Conservation (phyloP, 1,140 invertebrate genomes). For the Eriocheir sinensis region DNA sequence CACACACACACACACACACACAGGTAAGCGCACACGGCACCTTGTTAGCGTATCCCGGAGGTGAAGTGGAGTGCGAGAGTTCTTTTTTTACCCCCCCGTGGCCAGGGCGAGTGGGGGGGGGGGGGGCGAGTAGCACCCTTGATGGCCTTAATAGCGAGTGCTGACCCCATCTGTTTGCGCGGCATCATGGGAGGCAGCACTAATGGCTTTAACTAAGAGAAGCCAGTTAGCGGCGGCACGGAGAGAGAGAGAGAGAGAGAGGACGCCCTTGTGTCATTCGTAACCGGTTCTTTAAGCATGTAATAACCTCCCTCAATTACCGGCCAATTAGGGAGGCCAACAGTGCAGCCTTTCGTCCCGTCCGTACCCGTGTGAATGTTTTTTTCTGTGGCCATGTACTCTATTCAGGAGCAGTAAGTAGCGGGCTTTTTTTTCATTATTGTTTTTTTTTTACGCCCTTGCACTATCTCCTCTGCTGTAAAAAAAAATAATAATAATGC, state of each 20-base stretch:
- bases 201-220: slow-evolving; percentile 25
- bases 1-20: too few species aligned
- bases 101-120: not conserved
- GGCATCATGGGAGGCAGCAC: slow-evolving; percentile 7
- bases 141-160: slow-evolving; percentile 3
- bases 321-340: not conserved
- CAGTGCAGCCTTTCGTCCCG: not conserved
- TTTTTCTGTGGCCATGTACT: too few species aligned
- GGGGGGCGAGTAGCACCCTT: slow-evolving; percentile 7
- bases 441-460: too few species aligned
- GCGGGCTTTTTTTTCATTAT: too few species aligned
- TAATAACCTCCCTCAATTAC: not conserved
- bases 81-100: not conserved
- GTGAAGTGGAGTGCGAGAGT: not conserved
- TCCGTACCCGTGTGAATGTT: not conserved
- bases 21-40: not conserved
- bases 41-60: not conserved
- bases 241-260: too few species aligned
- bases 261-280: not conserved
- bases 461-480: too few species aligned
- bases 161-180: slow-evolving; percentile 19
- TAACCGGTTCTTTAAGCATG: not conserved
- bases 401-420: too few species aligned
- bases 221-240: not conserved
- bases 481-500: too few species aligned